These are phyloP conservation scores for Drosophila suzukii DNA, from an alignment of 1,140 invertebrate species.

Conservation along the genomic window DNA sequence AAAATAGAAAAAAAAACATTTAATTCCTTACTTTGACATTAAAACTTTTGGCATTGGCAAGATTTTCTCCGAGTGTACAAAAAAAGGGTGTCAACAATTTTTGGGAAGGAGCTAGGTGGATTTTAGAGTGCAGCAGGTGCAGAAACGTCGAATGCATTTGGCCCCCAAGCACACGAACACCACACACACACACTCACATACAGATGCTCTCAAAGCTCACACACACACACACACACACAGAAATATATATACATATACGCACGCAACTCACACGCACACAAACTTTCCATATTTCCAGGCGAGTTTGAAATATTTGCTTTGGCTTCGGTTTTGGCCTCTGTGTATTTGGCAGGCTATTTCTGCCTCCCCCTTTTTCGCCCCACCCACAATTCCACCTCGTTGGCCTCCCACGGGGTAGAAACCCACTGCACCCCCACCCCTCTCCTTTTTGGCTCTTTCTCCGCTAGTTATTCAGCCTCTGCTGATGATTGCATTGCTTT, in stretches of 20 bases:
- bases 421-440: neutral
- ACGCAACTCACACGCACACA: slow-evolving; percentile 21
- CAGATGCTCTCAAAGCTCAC: slow-evolving; percentile 4
- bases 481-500: slow-evolving; percentile 15
- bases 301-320: slow-evolving; percentile 69
- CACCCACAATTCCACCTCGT: neutral
- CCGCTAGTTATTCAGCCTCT: slow-evolving; percentile 6
- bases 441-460: neutral
- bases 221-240: slow-evolving; percentile 9
- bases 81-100: slow-evolving; percentile 3
- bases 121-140: slow-evolving; percentile 53
- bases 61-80: neutral
- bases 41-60: no score
- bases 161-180: slow-evolving; percentile 17
- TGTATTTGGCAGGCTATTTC: slow-evolving; percentile 18
- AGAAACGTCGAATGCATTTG: slow-evolving; percentile 38
- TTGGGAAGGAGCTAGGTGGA: slow-evolving; percentile 4
- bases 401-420: neutral
- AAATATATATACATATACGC: slow-evolving; percentile 1
- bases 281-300: slow-evolving; percentile 73
- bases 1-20: no score
- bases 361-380: neutral
- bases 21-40: no score
- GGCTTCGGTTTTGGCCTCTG: slow-evolving; percentile 11
- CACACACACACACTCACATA: slow-evolving; percentile 6